Percentiles rank a stretch among this genome's conserved stretches.
phyloP scores from a whole-genome alignment of 2,888 invertebrate genomes.

The Drosophila mulleri region DNA sequence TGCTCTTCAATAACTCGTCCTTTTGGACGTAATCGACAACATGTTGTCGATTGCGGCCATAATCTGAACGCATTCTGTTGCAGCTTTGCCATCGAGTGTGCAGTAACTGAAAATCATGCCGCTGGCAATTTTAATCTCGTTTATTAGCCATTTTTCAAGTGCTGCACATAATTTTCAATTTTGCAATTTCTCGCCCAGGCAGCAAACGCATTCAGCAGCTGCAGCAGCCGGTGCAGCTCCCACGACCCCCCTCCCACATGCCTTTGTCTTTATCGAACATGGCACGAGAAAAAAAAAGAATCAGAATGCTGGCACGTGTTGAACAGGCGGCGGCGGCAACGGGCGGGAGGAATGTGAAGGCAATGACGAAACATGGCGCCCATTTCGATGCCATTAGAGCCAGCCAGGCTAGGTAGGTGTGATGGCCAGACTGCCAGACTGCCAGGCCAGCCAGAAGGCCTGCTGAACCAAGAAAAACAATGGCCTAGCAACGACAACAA shows the following conservation, averaged over 20 bases:
- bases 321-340: not conserved
- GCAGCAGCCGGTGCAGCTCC: slow-evolving; percentile 23
- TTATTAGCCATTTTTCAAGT: slow-evolving; percentile 80
- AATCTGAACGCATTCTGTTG: slow-evolving; percentile 19
- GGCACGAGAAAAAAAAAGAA: slow-evolving; percentile 18
- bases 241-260: slow-evolving; percentile 14
- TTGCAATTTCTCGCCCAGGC: slow-evolving; percentile 69
- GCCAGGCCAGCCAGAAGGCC: not conserved
- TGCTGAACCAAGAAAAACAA: slow-evolving; percentile 36
- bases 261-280: slow-evolving; percentile 75
- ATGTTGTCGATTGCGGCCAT: slow-evolving; percentile 18
- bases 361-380: slow-evolving; percentile 58
- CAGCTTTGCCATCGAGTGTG: slow-evolving; percentile 32
- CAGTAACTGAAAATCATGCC: slow-evolving; percentile 56
- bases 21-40: not conserved
- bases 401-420: slow-evolving; percentile 21
- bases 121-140: slow-evolving; percentile 77
- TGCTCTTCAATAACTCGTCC: not conserved
- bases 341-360: not conserved
- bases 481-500: not conserved
- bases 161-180: slow-evolving; percentile 79
- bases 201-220: slow-evolving; percentile 30
- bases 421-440: slow-evolving; percentile 3
- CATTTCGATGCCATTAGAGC: slow-evolving; percentile 71
- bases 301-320: slow-evolving; percentile 45